Evolutionary conservation across 2,888 invertebrate genomes (phyloP), one percentile per base, ranked within the genome.

Genomic region (Eremobia ochroleuca): DNA sequence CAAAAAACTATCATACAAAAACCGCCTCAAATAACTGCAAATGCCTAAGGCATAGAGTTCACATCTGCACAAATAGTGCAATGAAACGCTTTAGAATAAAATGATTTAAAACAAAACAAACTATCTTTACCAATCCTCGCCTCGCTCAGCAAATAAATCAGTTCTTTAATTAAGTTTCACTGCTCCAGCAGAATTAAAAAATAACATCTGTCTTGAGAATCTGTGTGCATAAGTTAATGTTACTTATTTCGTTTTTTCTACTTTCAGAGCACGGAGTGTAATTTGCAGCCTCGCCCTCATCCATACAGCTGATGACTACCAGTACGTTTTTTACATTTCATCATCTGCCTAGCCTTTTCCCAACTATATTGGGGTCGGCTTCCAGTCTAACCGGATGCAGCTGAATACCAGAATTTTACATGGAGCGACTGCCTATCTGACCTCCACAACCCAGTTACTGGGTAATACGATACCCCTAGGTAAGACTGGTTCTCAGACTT

Each of bases 251-350:
- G 15, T 65, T 76, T 40, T 37, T 62, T 66, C n/a, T 21, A 8
- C 37, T 82, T 78, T 21, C 75, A 85, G 78, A 59, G 64, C 9
- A 58, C 64, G 13, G 21, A 69, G 25, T 71, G 68, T 74, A 73
- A 11, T 40, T 61, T 28, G n/a, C 61, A 59, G 37, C 40, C 13
- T 61, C 4, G 40, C 49, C 25, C 31, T 31, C 4, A 31, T 67
- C 21, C 9, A 31, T 15, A 28, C 21, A 37, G 6, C 11, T 52
- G 25, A 28, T 40, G 28, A 21, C 28, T 28, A 6, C 6, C n/a
- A 18, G 21, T 13, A 21, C 11, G 3, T n/a, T n/a, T 52, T 52
- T 52, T 52, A 52, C 11, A 52, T 52, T 52, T 43, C 1, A 43
- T 43, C 13, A 11, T 11, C 43, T 43, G 13, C 1, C 2, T 43